Base-by-base conservation (phyloP, 2,113 vertebrate species). In the Sebastes schlegelii region DNA sequence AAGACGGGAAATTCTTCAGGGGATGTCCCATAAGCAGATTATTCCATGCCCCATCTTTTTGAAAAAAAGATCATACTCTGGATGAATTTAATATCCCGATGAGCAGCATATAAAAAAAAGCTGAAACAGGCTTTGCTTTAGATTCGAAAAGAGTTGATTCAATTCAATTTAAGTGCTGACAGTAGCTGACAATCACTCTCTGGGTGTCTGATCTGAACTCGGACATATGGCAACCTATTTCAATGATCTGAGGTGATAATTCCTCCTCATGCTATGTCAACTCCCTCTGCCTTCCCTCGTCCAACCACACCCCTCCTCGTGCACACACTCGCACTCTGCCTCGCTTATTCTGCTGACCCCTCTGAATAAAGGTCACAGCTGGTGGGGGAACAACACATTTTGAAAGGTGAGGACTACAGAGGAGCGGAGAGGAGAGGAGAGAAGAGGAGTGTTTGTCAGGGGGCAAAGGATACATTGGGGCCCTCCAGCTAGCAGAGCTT, bases 281-380 rank as follows among this genome's bases (percentile, higher is more conserved):
- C 87, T 86, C 85, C 19, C 88, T 79, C 79, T 77, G 64, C 81
- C 85, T 79, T 42, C 70, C 77, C 86, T 84, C 72, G 6, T 79
- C 70, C 73, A 87, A 81, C 82, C 71, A 77, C 75, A 74, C 82
- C 48, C 46, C 70, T n/a, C 11, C 34, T n/a, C 45, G 8, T 40
- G 13, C 17, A 72, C 54, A 43, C 0, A 11, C 45, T 4, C 64
- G 8, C 54, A 62, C 65, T 5, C 70, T 13, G 13, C 23, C 19
- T 61, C 48, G 45, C 73, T 78, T 71, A 43, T n/a, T 69, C 61
- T 67, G 46, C 54, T 84, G 86, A 84, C 84, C 89, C 68, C 6
- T 74, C 16, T 65, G 74, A 82, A 87, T 90, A 92, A 94, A 93
- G 92, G 92, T 84, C 89, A 87, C 89, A 92, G 92, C 90, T 89